phyloP scores from a whole-genome alignment of 2,888 invertebrate species.

The Altica lythri region DNA sequence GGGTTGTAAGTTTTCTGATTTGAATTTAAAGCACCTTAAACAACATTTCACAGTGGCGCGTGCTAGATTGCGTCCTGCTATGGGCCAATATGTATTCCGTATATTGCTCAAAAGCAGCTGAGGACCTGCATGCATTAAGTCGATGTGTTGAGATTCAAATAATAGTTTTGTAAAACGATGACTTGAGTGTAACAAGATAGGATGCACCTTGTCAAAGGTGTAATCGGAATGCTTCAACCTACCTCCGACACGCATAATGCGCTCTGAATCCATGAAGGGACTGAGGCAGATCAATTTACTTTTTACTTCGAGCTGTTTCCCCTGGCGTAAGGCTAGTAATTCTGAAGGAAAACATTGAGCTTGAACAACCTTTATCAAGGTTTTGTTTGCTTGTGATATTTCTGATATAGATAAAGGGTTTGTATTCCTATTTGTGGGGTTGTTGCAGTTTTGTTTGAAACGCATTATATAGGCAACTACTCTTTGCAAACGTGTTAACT shows the following conservation, averaged over 20 bases:
- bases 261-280: slow-evolving; percentile 8
- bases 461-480: background rate
- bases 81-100: slow-evolving; percentile 29
- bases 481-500: background rate
- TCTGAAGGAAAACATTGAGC: background rate
- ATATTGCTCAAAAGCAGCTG: slow-evolving; percentile 3
- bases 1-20: slow-evolving; percentile 12
- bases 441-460: background rate
- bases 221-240: slow-evolving; percentile 17
- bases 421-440: background rate
- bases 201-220: slow-evolving; percentile 25
- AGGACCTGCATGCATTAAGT: slow-evolving; percentile 22
- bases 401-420: background rate
- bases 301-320: background rate
- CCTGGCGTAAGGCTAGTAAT: background rate
- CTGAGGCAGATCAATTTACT: background rate
- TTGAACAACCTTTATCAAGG: background rate
- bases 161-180: slow-evolving; percentile 20
- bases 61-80: slow-evolving; percentile 23
- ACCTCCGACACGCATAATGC: slow-evolving; percentile 14
- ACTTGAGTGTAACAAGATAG: slow-evolving; percentile 18
- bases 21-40: slow-evolving; percentile 24
- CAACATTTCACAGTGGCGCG: slow-evolving; percentile 19
- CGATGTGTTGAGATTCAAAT: background rate
- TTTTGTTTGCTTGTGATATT: background rate